These are phyloP conservation scores for Hassar affinis DNA, from an alignment of 2,113 vertebrate species.

Conservation along the genomic window DNA sequence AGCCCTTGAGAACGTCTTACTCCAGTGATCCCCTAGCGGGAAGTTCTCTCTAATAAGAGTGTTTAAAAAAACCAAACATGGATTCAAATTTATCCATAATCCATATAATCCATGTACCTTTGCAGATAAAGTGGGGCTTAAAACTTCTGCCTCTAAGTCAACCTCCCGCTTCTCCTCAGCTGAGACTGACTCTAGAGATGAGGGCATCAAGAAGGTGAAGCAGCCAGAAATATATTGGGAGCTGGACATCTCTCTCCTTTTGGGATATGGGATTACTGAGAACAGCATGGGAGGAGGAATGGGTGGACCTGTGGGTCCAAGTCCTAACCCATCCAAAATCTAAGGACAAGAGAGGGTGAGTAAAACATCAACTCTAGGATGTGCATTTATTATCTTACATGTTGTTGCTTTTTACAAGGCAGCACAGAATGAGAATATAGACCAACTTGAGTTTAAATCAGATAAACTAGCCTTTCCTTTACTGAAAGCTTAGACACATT, in stretches of 20 bases:
- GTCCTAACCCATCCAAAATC: slow-evolving; percentile 79
- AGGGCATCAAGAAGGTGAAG: slow-evolving; percentile 73
- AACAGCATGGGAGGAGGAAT: slow-evolving; percentile 72
- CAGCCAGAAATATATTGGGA: slow-evolving; percentile 54
- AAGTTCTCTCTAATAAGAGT: too few relatives aligned
- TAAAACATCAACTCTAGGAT: neutral
- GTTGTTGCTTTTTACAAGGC: neutral
- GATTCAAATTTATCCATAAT: too few relatives aligned
- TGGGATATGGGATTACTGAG: slow-evolving; percentile 77
- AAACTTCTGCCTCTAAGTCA: slow-evolving; percentile 50
- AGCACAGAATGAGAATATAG: neutral
- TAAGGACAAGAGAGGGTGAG: slow-evolving; percentile 54
- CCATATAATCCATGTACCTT: slow-evolving; percentile 70
- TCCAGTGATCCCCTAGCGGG: too few relatives aligned
- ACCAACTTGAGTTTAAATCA: neutral
- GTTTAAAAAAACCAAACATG: too few relatives aligned
- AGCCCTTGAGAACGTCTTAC: too few relatives aligned
- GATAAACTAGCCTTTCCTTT: neutral
- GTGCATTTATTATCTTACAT: neutral
- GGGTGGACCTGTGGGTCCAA: slow-evolving; percentile 74
- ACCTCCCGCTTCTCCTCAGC: slow-evolving; percentile 66
- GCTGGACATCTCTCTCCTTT: slow-evolving; percentile 52
- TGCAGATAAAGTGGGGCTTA: accelerated
- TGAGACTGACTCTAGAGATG: slow-evolving; percentile 42
- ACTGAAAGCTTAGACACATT: neutral